phyloP scores from a whole-genome alignment of 2,113 vertebrate species.

The Peucedramus taeniatus region DNA sequence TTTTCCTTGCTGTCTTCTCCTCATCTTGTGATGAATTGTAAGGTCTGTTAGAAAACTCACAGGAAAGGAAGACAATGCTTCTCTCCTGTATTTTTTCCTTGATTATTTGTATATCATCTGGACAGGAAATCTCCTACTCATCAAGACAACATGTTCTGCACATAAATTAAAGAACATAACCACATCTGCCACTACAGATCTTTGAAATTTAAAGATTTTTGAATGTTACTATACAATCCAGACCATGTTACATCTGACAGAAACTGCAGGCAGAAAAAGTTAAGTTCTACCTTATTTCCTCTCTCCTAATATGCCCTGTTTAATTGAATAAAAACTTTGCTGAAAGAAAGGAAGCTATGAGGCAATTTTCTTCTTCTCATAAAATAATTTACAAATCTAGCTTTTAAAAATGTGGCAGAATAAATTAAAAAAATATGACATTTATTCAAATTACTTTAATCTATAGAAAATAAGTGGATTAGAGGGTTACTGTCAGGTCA shows the following conservation, averaged over 20 bases:
- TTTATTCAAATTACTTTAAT: not conserved
- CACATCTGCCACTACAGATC: not conserved
- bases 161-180: not conserved
- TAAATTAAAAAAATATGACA: not conserved
- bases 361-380: not conserved
- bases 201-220: not conserved
- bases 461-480: constrained; percentile 4
- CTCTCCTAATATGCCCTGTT: not conserved
- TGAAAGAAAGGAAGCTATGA: not conserved
- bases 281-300: not conserved
- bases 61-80: not conserved
- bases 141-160: not conserved
- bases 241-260: not conserved
- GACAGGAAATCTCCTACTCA: not conserved
- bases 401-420: not conserved
- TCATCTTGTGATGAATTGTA: not conserved
- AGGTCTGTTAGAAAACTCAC: not conserved
- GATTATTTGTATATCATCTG: not conserved
- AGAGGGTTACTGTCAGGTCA: not conserved
- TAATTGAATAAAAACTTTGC: not conserved
- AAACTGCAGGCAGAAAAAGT: not conserved
- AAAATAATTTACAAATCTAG: not conserved
- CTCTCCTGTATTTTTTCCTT: not conserved
- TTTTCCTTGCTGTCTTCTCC: not conserved
- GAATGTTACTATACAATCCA: not conserved